These are phyloP conservation scores for Mythimna impura DNA, from an alignment of 2,888 invertebrate genomes.

Conservation along the genomic window DNA sequence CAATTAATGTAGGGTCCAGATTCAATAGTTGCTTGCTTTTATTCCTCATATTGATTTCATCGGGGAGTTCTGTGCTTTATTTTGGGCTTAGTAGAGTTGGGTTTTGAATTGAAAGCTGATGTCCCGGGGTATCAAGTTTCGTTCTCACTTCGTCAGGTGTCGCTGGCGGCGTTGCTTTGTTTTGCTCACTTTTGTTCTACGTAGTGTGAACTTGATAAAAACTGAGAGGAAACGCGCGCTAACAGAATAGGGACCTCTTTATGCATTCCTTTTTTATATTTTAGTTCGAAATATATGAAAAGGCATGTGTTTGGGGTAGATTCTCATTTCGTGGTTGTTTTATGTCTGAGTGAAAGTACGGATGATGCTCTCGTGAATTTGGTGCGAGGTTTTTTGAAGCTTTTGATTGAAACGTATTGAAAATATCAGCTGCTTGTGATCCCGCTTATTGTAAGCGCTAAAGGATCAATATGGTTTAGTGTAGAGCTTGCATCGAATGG, in stretches of 20 bases:
- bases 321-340: constrained; percentile 67
- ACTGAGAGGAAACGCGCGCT: constrained; percentile 82
- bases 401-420: constrained; percentile 44
- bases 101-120: constrained; percentile 59
- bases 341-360: constrained; percentile 70
- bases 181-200: constrained; percentile 88
- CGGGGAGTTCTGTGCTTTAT: constrained; percentile 53
- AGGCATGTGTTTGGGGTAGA: constrained; percentile 73
- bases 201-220: constrained; percentile 87
- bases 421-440: constrained; percentile 42
- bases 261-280: constrained; percentile 68
- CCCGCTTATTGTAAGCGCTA: background rate
- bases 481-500: background rate
- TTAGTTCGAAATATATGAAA: constrained; percentile 68
- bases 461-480: background rate
- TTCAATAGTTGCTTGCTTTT: constrained; percentile 46
- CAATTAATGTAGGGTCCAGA: constrained; percentile 64
- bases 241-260: constrained; percentile 79
- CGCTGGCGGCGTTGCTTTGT: constrained; percentile 86
- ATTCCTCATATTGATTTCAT: constrained; percentile 31
- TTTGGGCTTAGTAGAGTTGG: constrained; percentile 36
- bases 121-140: constrained; percentile 84
- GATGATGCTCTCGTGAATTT: constrained; percentile 53
- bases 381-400: constrained; percentile 25
- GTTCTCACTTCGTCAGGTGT: constrained; percentile 89